phyloP scores from a whole-genome alignment of 1,140 invertebrate species.

The Heliconius hermathena region DNA sequence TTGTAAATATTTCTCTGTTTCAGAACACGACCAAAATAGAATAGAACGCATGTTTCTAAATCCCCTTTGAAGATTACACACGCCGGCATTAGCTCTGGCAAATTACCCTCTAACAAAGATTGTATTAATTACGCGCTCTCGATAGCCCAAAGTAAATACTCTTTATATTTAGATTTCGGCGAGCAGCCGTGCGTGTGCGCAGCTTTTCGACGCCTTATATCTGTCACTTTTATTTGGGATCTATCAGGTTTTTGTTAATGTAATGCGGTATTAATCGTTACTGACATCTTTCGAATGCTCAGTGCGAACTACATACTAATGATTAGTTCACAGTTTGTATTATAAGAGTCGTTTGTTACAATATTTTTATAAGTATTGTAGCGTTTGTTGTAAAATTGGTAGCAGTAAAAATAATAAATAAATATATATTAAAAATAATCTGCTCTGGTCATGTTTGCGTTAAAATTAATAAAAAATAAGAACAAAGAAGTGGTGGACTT shows the following conservation, averaged over 20 bases:
- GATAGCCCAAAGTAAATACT: slow-evolving; percentile 78
- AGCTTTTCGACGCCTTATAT: slow-evolving; percentile 65
- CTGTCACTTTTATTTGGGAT: slow-evolving; percentile 72
- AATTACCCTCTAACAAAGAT: slow-evolving; percentile 82
- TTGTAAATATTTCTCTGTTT: slow-evolving; percentile 82
- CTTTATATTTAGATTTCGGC: slow-evolving; percentile 76
- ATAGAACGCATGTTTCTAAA: slow-evolving; percentile 80
- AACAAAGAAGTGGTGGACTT: background rate
- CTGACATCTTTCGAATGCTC: slow-evolving; percentile 60
- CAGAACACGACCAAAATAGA: slow-evolving; percentile 79
- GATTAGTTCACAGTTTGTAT: slow-evolving; percentile 15
- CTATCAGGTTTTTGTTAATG: slow-evolving; percentile 62
- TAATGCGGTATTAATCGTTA: slow-evolving; percentile 63
- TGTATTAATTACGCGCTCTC: slow-evolving; percentile 81
- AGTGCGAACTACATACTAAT: slow-evolving; percentile 30
- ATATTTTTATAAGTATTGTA: background rate
- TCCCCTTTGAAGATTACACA: slow-evolving; percentile 82
- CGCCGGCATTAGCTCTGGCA: slow-evolving; percentile 80
- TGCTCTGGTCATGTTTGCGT: too few species aligned
- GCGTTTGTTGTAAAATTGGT: background rate
- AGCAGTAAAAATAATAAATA: too few species aligned
- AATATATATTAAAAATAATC: too few species aligned
- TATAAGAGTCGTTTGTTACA: background rate
- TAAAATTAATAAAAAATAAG: too few species aligned
- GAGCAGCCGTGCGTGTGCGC: slow-evolving; percentile 55